phyloP scores from a whole-genome alignment of 2,888 invertebrate species.

The Diarsia rubi region DNA sequence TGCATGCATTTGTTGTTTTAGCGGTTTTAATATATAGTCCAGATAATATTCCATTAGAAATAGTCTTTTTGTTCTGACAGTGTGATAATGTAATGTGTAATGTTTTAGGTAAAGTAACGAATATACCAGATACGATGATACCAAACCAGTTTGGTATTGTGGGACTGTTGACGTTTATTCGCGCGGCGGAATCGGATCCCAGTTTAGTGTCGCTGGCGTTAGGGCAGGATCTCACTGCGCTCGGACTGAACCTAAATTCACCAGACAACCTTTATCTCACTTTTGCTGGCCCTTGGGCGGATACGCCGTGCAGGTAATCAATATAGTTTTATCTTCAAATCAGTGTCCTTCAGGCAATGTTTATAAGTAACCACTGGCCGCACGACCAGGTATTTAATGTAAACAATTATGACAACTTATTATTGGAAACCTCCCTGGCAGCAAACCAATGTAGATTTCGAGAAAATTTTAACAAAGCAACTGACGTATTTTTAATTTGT shows the following conservation, averaged over 20 bases:
- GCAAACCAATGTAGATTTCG: not conserved
- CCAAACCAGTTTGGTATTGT: constrained; percentile 99
- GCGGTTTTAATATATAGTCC: constrained; percentile 71
- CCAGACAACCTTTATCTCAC: constrained; percentile 99
- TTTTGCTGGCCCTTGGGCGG: constrained; percentile 99
- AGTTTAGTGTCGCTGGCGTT: constrained; percentile 98
- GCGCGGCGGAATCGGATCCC: constrained; percentile 99
- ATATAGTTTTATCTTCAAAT: constrained; percentile 1
- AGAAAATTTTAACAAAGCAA: not conserved
- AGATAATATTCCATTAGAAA: constrained; percentile 58
- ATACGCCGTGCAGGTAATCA: constrained; percentile 95
- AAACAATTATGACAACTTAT: not conserved
- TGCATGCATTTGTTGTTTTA: constrained; percentile 59
- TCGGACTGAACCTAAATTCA: constrained; percentile 99
- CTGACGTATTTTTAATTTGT: constrained; percentile 41
- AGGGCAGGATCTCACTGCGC: constrained; percentile 99
- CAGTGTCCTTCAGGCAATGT: not conserved
- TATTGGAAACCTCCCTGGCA: not conserved
- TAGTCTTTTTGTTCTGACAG: constrained; percentile 49
- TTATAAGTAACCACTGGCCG: not conserved
- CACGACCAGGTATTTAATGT: not conserved
- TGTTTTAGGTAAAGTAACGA: constrained; percentile 97
- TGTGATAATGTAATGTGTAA: constrained; percentile 45
- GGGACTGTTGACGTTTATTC: constrained; percentile 99
- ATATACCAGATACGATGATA: constrained; percentile 99